Base-by-base conservation (phyloP, 2,797 vertebrate genomes). In the Miichthys miiuy region DNA sequence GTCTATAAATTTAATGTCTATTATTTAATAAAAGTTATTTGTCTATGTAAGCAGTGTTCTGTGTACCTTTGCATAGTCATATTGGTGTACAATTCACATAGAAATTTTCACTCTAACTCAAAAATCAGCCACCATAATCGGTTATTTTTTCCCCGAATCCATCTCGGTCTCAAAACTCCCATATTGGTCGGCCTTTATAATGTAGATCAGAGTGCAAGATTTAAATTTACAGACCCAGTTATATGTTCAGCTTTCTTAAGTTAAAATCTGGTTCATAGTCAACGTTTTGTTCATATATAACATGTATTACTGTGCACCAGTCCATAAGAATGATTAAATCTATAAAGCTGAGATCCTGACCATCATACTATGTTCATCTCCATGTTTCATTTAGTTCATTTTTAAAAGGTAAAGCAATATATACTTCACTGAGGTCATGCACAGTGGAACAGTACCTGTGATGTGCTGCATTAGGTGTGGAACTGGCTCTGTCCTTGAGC, bases 401-500 rank as follows among this genome's bases (percentile, higher is more conserved):
- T 62, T 47, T 47, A 58, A 62, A 38, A 38, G n/a, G 4, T 13
- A 34, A 57, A 44, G 6, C 7, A 30, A 12, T 13, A 13, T 27
- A 9, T 46, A 48, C 23, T 13, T 27, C 30, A 21, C 2, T 12
- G 3, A 23, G 10, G 20, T 34, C 7, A 27, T 34, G 17, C 17
- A 13, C 7, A 60, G 20, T 51, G 46, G 9, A 48, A 82, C 4
- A 58, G 42, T 93, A 96, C 95, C 95, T 95, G 84, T 89, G 80
- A 68, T 72, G 74, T 75, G 80, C 57, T 73, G 76, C n/a, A 1
- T 79, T 13, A 14, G 87, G 89, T 21, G 87, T 73, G 18, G 93
- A 89, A 54, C 71, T 75, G 76, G 38, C 44, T 62, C 47, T 81
- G 50, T 92, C 88, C 57, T 84, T 90, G 2, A 78, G 65, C 18